Conservation (phyloP, 1,140 invertebrate species). For the Cephus cinctus region DNA sequence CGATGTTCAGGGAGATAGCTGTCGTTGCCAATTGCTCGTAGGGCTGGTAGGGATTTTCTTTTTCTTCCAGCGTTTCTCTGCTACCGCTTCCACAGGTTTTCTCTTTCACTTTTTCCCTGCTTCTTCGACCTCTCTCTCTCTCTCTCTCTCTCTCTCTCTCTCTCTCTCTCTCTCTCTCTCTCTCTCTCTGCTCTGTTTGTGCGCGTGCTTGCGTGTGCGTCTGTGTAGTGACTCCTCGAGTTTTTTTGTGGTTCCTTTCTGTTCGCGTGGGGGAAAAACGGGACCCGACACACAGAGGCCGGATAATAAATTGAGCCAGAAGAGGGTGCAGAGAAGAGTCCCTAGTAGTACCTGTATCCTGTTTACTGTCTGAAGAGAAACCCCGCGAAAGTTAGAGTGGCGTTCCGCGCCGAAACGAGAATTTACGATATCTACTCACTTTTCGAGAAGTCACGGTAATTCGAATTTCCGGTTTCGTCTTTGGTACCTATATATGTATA, state of each 20-base stretch:
- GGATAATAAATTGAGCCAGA: slow-evolving; percentile 32
- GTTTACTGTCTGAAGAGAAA: too few relatives aligned
- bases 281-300: slow-evolving; percentile 27
- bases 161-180: neutral
- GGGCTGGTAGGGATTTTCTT: neutral
- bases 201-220: too few relatives aligned
- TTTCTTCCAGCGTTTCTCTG: neutral
- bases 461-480: too few relatives aligned
- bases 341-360: slow-evolving; percentile 35
- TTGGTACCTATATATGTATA: too few relatives aligned
- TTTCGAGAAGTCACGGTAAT: too few relatives aligned
- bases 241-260: too few relatives aligned
- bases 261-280: slow-evolving; percentile 27
- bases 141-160: slow-evolving; percentile 6
- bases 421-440: too few relatives aligned
- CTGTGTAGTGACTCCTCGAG: too few relatives aligned
- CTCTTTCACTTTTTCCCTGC: neutral
- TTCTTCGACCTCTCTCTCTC: slow-evolving; percentile 13
- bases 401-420: too few relatives aligned
- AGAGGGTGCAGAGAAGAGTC: slow-evolving; percentile 12
- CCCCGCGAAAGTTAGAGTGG: too few relatives aligned
- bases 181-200: slow-evolving; percentile 6
- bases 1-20: too few relatives aligned
- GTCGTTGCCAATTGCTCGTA: neutral
- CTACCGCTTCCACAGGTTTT: neutral